These are phyloP conservation scores for Cotesia typhae DNA, from an alignment of 1,140 invertebrate genomes.

Conservation along the genomic window DNA sequence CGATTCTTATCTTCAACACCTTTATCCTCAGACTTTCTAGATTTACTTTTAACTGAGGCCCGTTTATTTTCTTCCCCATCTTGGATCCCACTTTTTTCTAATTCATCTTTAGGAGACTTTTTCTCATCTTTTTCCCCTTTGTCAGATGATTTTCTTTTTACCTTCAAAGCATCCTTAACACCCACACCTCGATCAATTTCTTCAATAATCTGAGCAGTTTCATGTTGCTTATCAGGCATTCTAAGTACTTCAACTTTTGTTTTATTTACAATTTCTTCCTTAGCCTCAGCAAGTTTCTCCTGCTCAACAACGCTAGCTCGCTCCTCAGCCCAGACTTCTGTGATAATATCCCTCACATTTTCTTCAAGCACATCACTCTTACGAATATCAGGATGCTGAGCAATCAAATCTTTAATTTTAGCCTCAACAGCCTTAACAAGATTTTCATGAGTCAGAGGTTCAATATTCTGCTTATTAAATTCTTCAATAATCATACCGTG, in stretches of 20 bases:
- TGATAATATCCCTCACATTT: conserved; percentile 26
- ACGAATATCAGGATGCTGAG: conserved; percentile 18
- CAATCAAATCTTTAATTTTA: conserved; percentile 19
- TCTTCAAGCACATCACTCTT: conserved; percentile 21
- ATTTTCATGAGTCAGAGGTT: conserved; percentile 1
- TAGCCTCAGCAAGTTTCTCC: conserved; percentile 31
- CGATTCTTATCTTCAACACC: too few relatives aligned
- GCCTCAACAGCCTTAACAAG: conserved; percentile 17
- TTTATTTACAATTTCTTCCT: conserved; percentile 14
- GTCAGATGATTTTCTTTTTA: conserved; percentile 39
- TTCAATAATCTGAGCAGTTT: conserved; percentile 42
- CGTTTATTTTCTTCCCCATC: conserved; percentile 27
- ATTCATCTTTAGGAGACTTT: conserved; percentile 36
- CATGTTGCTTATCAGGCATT: neutral
- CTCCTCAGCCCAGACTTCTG: conserved; percentile 20
- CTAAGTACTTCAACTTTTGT: conserved; percentile 22
- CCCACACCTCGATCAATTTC: conserved; percentile 44
- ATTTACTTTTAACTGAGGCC: neutral
- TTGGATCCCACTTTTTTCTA: conserved; percentile 3
- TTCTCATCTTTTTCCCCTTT: conserved; percentile 36
- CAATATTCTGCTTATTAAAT: conserved; percentile 23
- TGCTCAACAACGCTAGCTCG: conserved; percentile 36
- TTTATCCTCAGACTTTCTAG: neutral
- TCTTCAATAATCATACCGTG: conserved; percentile 18
- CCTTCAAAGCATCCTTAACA: conserved; percentile 40